Conservation (phyloP, 1,140 invertebrate genomes). For the Polyergus mexicanus region DNA sequence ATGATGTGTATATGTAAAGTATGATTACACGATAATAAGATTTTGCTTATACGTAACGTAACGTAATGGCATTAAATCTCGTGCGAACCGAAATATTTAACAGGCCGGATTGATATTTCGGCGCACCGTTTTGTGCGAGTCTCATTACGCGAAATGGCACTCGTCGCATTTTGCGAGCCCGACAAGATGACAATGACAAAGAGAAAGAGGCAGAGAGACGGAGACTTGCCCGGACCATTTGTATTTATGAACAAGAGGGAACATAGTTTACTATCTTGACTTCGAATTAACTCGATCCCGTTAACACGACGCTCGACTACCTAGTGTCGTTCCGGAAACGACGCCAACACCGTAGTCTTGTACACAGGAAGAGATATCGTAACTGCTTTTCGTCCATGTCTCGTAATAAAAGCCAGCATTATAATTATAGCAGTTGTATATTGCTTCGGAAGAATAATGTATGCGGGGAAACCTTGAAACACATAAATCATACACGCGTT, state of each 20-base stretch:
- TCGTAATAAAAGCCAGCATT: slow-evolving; percentile 26
- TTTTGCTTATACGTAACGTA: too few species aligned
- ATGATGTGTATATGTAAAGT: not conserved
- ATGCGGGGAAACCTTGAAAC: not conserved
- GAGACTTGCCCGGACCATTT: slow-evolving; percentile 19
- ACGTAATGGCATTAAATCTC: slow-evolving; percentile 24
- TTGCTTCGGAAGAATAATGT: slow-evolving; percentile 11
- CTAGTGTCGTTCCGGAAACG: slow-evolving; percentile 51
- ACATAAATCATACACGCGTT: too few species aligned
- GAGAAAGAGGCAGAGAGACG: not conserved
- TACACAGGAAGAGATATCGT: slow-evolving; percentile 42
- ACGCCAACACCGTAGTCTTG: slow-evolving; percentile 10
- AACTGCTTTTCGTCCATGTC: slow-evolving; percentile 46
- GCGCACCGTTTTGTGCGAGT: not conserved
- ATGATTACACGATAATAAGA: not conserved
- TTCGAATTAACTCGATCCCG: slow-evolving; percentile 60
- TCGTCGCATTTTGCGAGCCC: slow-evolving; percentile 26
- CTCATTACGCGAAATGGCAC: slow-evolving; percentile 53
- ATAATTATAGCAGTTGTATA: not conserved
- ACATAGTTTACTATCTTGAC: slow-evolving; percentile 54
- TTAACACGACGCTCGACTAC: slow-evolving; percentile 42
- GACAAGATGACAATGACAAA: not conserved
- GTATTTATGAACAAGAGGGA: slow-evolving; percentile 56
- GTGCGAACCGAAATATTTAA: slow-evolving; percentile 7
- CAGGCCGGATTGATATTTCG: slow-evolving; percentile 43